phyloP scores from a whole-genome alignment of 2,888 invertebrate species.

The Sialis lutaria region DNA sequence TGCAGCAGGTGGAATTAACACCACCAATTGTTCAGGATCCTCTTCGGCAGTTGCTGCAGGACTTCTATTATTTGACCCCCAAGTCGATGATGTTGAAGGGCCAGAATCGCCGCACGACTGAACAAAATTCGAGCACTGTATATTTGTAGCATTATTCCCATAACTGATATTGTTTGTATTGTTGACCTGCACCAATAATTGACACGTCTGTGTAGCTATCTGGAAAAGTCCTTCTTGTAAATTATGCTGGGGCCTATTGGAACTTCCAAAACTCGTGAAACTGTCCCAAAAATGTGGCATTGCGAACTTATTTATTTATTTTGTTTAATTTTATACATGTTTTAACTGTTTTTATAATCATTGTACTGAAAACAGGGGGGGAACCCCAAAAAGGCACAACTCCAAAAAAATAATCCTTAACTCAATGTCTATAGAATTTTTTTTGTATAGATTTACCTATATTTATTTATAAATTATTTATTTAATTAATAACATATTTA shows the following conservation, averaged over 20 bases:
- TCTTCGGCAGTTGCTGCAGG: background rate
- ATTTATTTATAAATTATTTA: too few species aligned
- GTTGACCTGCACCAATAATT: conserved; percentile 57
- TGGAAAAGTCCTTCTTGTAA: conserved; percentile 60
- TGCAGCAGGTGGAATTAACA: conserved; percentile 33
- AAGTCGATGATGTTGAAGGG: background rate
- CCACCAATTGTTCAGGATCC: conserved; percentile 27
- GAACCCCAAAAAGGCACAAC: too few species aligned
- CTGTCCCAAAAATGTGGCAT: conserved; percentile 44
- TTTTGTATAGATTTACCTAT: too few species aligned
- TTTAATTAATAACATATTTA: too few species aligned
- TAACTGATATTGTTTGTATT: conserved; percentile 59
- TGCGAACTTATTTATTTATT: conserved; percentile 5
- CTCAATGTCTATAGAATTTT: too few species aligned
- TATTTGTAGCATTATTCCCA: conserved; percentile 42
- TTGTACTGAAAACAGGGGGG: too few species aligned
- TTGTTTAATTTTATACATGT: too few species aligned
- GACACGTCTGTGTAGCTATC: conserved; percentile 63
- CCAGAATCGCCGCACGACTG: background rate
- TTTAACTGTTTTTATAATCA: too few species aligned
- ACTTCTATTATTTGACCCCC: conserved; percentile 1
- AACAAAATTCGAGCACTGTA: conserved; percentile 32
- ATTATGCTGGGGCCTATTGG: conserved; percentile 35
- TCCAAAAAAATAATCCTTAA: too few species aligned
- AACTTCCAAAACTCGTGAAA: conserved; percentile 25